Evolutionary conservation across 2,888 invertebrate genomes (phyloP).

Genomic region (Mamestra brassicae): DNA sequence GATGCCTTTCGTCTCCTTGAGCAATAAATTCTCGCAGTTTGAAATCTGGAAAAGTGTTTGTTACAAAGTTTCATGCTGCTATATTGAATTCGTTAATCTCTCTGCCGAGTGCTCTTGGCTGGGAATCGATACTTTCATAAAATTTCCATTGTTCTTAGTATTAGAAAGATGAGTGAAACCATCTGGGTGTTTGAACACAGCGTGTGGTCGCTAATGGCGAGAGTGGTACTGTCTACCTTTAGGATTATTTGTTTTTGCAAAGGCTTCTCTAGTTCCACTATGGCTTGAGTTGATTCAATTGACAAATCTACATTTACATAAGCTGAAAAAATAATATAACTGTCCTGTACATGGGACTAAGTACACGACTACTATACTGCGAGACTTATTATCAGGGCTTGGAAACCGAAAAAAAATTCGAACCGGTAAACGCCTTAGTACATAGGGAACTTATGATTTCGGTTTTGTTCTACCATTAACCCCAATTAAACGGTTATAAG

Average conservation of each 20-base stretch:
- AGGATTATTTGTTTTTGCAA: neutral
- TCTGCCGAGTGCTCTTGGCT: conserved; percentile 24
- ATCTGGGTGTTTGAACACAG: conserved; percentile 15
- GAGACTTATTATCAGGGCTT: too few relatives aligned
- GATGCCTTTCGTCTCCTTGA: conserved; percentile 51
- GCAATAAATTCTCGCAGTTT: conserved; percentile 52
- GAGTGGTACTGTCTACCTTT: neutral
- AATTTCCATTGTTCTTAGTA: conserved; percentile 35
- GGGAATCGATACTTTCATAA: conserved; percentile 35
- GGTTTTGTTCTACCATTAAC: too few relatives aligned
- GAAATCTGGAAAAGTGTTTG: conserved; percentile 47
- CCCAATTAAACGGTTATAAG: too few relatives aligned
- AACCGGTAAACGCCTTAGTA: too few relatives aligned
- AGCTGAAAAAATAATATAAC: too few relatives aligned
- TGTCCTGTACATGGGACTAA: too few relatives aligned
- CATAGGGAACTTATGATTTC: too few relatives aligned
- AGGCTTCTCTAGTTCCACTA: too few relatives aligned
- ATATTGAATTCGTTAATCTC: conserved; percentile 48
- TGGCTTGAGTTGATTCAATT: neutral
- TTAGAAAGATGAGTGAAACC: conserved; percentile 24
- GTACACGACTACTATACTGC: too few relatives aligned
- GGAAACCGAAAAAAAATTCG: too few relatives aligned
- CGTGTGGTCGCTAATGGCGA: conserved; percentile 3
- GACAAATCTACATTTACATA: neutral
- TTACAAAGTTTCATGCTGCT: conserved; percentile 36